Percentiles rank a stretch among this genome's conserved stretches.
Evolutionary conservation across 2,113 vertebrate species (phyloP).

Genomic region (Actenoides lindsayi): DNA sequence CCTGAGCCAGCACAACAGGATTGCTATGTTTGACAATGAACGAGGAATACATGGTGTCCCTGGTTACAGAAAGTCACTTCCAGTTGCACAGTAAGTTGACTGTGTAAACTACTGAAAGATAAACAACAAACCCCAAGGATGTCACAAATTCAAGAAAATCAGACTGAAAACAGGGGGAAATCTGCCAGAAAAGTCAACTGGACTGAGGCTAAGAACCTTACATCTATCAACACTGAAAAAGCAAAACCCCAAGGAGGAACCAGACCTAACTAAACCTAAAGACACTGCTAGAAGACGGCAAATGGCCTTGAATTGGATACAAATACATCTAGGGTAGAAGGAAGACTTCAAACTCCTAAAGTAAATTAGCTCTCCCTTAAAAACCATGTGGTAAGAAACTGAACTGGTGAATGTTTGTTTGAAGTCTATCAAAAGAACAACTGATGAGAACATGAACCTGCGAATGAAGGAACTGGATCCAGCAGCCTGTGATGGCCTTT

Average conservation of each 20-base stretch:
- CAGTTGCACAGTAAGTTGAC: not conserved
- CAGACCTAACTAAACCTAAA: not conserved
- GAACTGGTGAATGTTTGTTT: not conserved
- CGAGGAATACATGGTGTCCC: accelerated
- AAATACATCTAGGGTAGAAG: not conserved
- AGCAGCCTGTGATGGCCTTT: accelerated
- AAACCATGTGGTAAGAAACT: not conserved
- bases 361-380: not conserved
- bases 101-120: not conserved
- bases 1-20: not conserved
- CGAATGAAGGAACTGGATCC: not conserved
- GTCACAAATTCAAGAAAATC: not conserved
- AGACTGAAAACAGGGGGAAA: not conserved
- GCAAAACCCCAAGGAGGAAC: not conserved
- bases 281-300: not conserved
- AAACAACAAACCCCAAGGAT: not conserved
- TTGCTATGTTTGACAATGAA: accelerated
- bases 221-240: not conserved
- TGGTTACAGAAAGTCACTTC: not conserved
- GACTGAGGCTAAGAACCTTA: not conserved
- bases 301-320: not conserved
- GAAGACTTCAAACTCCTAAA: not conserved
- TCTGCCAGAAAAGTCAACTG: not conserved
- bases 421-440: not conserved
- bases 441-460: not conserved